phyloP scores from a whole-genome alignment of 1,140 invertebrate species.

The Alviniconcha marisindica region DNA sequence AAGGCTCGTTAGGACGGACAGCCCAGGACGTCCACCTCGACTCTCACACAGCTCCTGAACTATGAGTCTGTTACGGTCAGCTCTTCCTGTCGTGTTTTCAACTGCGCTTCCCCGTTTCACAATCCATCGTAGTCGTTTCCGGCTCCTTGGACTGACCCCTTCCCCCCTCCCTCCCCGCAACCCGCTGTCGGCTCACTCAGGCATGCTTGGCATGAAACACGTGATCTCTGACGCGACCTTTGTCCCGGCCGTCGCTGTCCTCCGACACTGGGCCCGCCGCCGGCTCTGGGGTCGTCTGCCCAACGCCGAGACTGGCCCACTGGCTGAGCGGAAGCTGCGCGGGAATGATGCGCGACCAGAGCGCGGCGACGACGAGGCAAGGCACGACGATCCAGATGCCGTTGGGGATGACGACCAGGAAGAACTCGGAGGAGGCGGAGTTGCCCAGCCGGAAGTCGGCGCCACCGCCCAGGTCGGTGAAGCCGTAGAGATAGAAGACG shows the following conservation, averaged over 20 bases:
- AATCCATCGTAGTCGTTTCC: no score
- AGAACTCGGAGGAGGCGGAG: constrained; percentile 51
- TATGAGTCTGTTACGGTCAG: no score
- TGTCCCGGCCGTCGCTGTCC: not conserved
- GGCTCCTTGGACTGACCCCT: no score
- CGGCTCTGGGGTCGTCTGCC: not conserved
- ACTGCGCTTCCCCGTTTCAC: no score
- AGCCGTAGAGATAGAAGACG: constrained; percentile 65
- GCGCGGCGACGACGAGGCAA: constrained; percentile 49
- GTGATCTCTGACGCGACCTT: not conserved
- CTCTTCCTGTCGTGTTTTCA: no score
- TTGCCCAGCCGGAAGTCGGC: constrained; percentile 51
- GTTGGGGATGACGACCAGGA: constrained; percentile 63
- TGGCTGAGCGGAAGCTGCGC: not conserved
- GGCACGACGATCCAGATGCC: constrained; percentile 59
- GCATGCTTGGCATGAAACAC: not conserved
- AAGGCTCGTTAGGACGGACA: no score
- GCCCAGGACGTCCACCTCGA: no score
- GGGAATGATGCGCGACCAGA: constrained; percentile 52
- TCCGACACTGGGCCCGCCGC: not conserved
- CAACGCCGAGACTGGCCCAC: not conserved
- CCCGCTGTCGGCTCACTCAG: not conserved
- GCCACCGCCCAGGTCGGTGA: constrained; percentile 58
- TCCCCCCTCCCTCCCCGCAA: no score
- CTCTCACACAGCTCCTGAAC: no score